Evolutionary conservation across 2,888 invertebrate species (phyloP), one percentile per base, ranked within the genome.

Genomic region (Drosophila pseudotakahashii): DNA sequence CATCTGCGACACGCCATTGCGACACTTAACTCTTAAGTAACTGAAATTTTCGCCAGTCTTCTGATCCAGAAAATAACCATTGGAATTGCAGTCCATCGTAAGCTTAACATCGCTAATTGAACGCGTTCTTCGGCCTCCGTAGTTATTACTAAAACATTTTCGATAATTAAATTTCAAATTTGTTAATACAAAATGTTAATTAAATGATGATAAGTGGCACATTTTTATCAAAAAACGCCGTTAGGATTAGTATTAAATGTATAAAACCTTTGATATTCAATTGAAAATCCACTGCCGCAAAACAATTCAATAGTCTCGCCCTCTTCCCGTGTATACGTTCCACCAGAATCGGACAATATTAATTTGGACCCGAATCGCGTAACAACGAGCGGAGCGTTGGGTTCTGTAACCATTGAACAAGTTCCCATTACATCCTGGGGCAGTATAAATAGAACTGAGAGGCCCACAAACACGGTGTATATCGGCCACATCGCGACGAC

Each of bases 41-140:
- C 0, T 2, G 3, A 23, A 0, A 2, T 1, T 0, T 1, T 5
- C 4, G 0, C 0, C 0, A n/a, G 0, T 0, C 9, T 1, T 7
- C 19, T 10, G 9, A 23, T 16, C 0, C 0, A 1, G 0, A 34
- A 37, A 16, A 1, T 0, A 0, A 7, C 3, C 0, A 6, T 11
- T 0, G 6, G 9, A 16, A 0, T 3, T 0, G 14, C 34, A 62
- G 0, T 5, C 0, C 26, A 58, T 3, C 6, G 26, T 39, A 23
- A 7, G 3, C 4, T 13, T n/a, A 45, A 0, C n/a, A 4, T 11
- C 26, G 26, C 2, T 3, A 23, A 23, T 23, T 23, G 4, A 23
- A 19, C 19, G 19, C 19, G 23, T 23, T 5, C 26, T 26, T 2
- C 23, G 26, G 19, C 19, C 0, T 4, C 26, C 26, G 26, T 26